Conservation (phyloP, 2,797 vertebrate genomes). For the Onychomys leucogaster region DNA sequence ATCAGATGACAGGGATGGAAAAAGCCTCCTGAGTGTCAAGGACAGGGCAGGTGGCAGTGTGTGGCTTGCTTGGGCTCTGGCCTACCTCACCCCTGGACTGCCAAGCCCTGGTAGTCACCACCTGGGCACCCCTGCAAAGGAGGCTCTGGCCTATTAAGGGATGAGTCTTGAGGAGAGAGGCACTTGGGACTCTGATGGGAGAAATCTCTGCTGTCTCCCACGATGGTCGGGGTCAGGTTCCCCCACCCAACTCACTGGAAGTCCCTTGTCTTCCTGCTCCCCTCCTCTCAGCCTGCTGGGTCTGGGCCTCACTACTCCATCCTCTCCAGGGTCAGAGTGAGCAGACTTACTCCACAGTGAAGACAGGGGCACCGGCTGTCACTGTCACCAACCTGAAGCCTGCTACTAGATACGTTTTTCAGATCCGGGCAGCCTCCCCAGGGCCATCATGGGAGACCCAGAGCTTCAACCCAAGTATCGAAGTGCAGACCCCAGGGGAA, state of each 20-base stretch:
- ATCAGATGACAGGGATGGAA: not conserved
- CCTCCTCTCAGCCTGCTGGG: not conserved
- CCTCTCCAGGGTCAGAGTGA: constrained; percentile 94
- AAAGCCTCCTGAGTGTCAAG: not conserved
- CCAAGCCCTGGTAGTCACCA: not conserved
- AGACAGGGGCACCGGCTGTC: constrained; percentile 92
- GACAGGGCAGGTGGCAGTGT: not conserved
- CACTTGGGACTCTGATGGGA: not conserved
- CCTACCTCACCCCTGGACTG: not conserved
- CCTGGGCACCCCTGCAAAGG: fast-evolving
- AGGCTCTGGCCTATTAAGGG: not conserved
- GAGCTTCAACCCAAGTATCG: constrained; percentile 93
- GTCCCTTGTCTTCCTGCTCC: not conserved
- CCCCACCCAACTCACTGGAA: no score
- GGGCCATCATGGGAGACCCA: constrained; percentile 89
- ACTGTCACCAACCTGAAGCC: constrained; percentile 96
- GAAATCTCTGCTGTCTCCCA: not conserved
- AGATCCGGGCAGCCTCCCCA: constrained; percentile 90
- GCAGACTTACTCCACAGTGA: constrained; percentile 96
- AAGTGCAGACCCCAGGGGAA: constrained; percentile 96
- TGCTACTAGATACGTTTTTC: constrained; percentile 96
- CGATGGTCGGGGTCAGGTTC: not conserved
- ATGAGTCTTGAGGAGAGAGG: not conserved
- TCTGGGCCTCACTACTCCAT: not conserved
- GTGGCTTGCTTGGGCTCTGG: not conserved